Evolutionary conservation across 92 coral and sea anemone species (phyloP), one percentile per base, ranked within the genome.

Genomic region (Heliopora coerulea): DNA sequence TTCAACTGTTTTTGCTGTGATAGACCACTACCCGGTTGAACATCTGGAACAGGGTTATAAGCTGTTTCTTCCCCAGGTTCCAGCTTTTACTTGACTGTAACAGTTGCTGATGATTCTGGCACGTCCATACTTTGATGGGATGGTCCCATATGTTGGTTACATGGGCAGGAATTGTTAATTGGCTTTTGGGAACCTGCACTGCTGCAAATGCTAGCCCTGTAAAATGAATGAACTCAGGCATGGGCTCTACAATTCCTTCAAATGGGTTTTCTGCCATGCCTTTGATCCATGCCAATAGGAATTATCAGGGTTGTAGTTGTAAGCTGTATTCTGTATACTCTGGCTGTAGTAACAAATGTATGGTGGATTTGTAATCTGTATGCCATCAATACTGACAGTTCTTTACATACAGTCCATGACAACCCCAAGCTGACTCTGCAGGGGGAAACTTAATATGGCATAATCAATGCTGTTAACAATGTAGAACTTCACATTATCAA

Each of bases 131-230:
- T 48, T 80, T 80, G 60, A 80, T 39, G 25, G 84, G 72, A 35
- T 44, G 84, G 41, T 80, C 72, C 79, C 84, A 80, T 0, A 80
- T 73, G 56, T 80, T 80, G 33, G 84, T 80, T 9, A 80, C 84
- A 70, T 80, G 72, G 52, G 60, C 73, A 61, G 84, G 84, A 34
- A 80, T 46, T 14, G 50, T 54, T n/a, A 1, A 44, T 72, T 80
- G 84, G 1, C 79, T 72, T 62, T 76, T 7, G 4, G 78, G 83
- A 15, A 79, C 56, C 28, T 69, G 68, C 30, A 79, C 83, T 4
- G 79, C 84, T 34, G 84, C 84, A 0, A 73, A 80, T 48, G 80
- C 80, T 26, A 80, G 27, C 14, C 84, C 66, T 25, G 81, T 81
- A 14, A 75, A 74, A 42, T 30, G 23, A 0, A 64, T 60, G 33